Base-by-base conservation (phyloP, 1,140 invertebrate species). In the Tetramorium simillimum region DNA sequence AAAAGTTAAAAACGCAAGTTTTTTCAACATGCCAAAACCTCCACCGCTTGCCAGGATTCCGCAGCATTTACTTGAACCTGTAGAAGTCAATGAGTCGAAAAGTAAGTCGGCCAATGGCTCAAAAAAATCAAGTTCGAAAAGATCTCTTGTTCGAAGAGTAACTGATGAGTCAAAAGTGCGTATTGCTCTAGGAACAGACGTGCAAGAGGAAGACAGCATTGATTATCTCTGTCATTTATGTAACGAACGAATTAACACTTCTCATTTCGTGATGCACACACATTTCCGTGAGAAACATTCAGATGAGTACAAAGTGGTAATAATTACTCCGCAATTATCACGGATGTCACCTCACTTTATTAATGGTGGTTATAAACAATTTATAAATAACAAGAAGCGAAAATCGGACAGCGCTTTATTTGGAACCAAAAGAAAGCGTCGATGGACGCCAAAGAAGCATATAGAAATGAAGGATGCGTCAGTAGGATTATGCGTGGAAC, bases 221-320 rank as follows among this genome's bases (percentile, higher is more conserved):
- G 84, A 93, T 78, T 95, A 93, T 18, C 89, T 91, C n/a, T 95
- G 95, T 43, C 94, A 95, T 62, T 69, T 94, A 1, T 95, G 95
- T 43, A 90, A 91, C 0, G 93, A 95, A 37, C 33, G 90, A 6
- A 93, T 95, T 28, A 93, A 93, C 40, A 94, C 94, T 6, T 92
- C 92, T 1, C 93, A 89, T 90, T 88, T 90, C 0, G 85, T 93
- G 0, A 58, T 94, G 3, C 89, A 60, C 1, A 63, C 89, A 53
- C 95, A 95, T 40, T 95, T 94, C 72, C 82, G 77, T 16, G 89
- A 80, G 0, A 94, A 89, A 40, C 95, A 95, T 28, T 82, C 86
- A 0, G 58, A 92, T 0, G 90, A 93, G 10, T 95, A 92, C 28
- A 86, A 90, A 76, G n/a, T 95, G 9, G 88, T 88, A 0, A 73